Evolutionary conservation across 2,888 invertebrate species (phyloP).

Genomic region (Eilema sororculum): DNA sequence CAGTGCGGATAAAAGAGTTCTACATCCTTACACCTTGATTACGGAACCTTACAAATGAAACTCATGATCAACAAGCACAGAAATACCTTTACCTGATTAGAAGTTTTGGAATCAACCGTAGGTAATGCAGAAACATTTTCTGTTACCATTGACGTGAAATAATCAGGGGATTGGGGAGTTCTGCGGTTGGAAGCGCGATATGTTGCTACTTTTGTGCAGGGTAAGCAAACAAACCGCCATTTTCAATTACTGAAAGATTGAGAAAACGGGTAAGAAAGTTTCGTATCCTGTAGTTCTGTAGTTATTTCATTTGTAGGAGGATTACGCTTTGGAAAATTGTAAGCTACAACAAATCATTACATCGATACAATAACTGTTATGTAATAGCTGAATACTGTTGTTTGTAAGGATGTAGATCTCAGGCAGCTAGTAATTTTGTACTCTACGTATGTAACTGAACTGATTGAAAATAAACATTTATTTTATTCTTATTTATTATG

Average conservation of each 20-base stretch:
- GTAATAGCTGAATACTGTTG: too few relatives aligned
- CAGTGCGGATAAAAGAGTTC: too few relatives aligned
- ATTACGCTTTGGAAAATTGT: background rate
- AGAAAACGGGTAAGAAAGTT: slow-evolving; percentile 20
- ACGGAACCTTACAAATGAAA: background rate
- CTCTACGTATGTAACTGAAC: too few relatives aligned
- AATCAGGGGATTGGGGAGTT: slow-evolving; percentile 6
- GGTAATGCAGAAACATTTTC: background rate
- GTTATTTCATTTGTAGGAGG: background rate
- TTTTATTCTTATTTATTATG: too few relatives aligned
- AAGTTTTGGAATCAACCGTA: background rate
- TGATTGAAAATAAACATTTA: too few relatives aligned
- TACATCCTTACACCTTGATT: too few relatives aligned
- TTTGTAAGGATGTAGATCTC: too few relatives aligned
- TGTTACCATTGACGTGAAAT: slow-evolving; percentile 1
- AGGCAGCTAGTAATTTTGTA: too few relatives aligned
- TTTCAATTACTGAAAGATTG: slow-evolving; percentile 19
- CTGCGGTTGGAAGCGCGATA: background rate
- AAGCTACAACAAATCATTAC: too few relatives aligned
- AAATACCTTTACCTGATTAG: background rate
- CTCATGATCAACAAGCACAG: background rate
- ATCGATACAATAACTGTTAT: too few relatives aligned
- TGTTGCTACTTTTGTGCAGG: slow-evolving; percentile 16
- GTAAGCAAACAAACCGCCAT: slow-evolving; percentile 16
- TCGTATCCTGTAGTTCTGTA: slow-evolving; percentile 4